These are phyloP conservation scores for Neodiprion lecontei DNA, from an alignment of 1,140 invertebrate species.

Conservation along the genomic window DNA sequence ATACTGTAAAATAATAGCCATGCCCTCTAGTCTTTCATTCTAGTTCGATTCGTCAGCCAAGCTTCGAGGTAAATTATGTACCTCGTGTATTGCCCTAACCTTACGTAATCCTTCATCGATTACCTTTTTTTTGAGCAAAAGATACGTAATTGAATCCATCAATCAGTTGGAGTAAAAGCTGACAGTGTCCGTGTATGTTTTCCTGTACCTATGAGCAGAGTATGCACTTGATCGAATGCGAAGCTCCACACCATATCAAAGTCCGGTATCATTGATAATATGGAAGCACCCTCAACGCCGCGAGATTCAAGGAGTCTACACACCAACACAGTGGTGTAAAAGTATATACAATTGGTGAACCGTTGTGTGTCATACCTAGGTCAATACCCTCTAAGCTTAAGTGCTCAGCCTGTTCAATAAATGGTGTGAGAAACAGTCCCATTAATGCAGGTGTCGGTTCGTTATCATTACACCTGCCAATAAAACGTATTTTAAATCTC, in stretches of 20 bases:
- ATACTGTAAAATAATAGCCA: conserved; percentile 26
- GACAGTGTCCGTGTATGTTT: conserved; percentile 19
- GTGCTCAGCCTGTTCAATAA: background rate
- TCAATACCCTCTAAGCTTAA: background rate
- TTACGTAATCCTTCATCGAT: conserved; percentile 22
- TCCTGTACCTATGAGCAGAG: conserved; percentile 15
- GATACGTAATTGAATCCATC: background rate
- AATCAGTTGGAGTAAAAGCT: conserved; percentile 1
- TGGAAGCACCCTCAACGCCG: conserved; percentile 21
- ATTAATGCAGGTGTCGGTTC: conserved; percentile 22
- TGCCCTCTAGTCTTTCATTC: conserved; percentile 26
- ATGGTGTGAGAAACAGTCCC: conserved; percentile 10
- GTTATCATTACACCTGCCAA: conserved; percentile 21
- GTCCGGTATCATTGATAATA: background rate
- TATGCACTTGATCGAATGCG: conserved; percentile 26
- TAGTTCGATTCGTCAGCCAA: conserved; percentile 17
- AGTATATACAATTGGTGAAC: background rate
- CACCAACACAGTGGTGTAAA: background rate
- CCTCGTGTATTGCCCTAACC: conserved; percentile 23
- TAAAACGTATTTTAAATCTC: conserved; percentile 20
- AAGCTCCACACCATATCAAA: conserved; percentile 28
- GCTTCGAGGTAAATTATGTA: conserved; percentile 18
- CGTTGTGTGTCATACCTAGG: background rate
- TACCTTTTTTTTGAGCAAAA: background rate
- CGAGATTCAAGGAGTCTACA: conserved; percentile 16